Base-by-base conservation (phyloP, 2,888 invertebrate species). In the Drymonia ruficornis region DNA sequence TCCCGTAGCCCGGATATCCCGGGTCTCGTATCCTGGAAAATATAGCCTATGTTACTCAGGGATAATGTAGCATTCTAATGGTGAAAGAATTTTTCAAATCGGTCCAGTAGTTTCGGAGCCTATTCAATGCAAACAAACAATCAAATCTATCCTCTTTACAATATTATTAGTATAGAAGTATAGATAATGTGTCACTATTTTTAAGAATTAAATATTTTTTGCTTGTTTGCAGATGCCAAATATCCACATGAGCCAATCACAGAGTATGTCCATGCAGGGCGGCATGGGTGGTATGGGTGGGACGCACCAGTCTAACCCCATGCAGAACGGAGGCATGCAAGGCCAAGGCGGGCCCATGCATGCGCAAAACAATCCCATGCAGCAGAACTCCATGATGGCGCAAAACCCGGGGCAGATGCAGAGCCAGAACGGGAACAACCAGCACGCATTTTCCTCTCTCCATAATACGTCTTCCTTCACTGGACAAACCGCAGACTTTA, bases 161-260 rank as follows among this genome's bases (percentile, higher is more conserved):
- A n/a, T n/a, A n/a, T n/a, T n/a, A n/a, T n/a, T n/a, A n/a, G n/a
- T n/a, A n/a, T n/a, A n/a, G n/a, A n/a, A n/a, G n/a, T n/a, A n/a
- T n/a, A n/a, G n/a, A n/a, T n/a, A n/a, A 31, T 31, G 31, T 11
- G 36, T 36, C 36, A n/a, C n/a, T n/a, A n/a, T 36, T 36, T n/a
- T n/a, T n/a, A 36, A 4, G n/a, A 36, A 36, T 36, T 36, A 0
- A 36, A n/a, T 36, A 13, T 36, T n/a, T 36, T 34, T 13, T 36
- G n/a, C 13, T 5, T 40, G 40, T 64, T 80, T 90, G 70, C 93
- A 94, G 91, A 94, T 94, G 92, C 91, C 94, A 63, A 95, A 94
- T 70, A 94, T 96, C 75, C 95, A 95, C 78, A 95, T 96, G 95
- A 94, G 93, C 70, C 96, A 96, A 81, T 94, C 94, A 6, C 95